phyloP scores from a whole-genome alignment of 2,888 invertebrate species.

The Blera fallax region DNA sequence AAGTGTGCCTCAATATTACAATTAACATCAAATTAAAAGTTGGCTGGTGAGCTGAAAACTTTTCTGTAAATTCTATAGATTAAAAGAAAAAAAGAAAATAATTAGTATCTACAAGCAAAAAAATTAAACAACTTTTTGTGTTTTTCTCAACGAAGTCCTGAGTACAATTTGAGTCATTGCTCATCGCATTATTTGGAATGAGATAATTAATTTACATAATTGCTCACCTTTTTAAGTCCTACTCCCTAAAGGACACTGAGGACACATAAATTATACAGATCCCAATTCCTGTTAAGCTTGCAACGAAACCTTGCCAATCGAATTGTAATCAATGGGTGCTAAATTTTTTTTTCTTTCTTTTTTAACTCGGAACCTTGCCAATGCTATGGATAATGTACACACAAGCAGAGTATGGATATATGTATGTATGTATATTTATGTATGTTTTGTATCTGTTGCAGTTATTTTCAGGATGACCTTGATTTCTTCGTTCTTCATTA shows the following conservation, averaged over 20 bases:
- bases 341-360: neutral
- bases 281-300: conserved; percentile 7
- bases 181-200: conserved; percentile 6
- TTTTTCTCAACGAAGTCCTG: neutral
- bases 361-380: conserved; percentile 42
- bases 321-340: conserved; percentile 45
- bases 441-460: conserved; percentile 28
- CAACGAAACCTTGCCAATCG: conserved; percentile 38
- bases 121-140: neutral
- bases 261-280: conserved; percentile 6
- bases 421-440: neutral
- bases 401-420: neutral
- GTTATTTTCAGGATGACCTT: conserved; percentile 40
- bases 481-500: conserved; percentile 36
- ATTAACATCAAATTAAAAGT: neutral
- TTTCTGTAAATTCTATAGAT: neutral
- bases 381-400: conserved; percentile 10
- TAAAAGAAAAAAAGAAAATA: neutral
- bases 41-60: neutral
- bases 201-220: conserved; percentile 53
- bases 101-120: neutral
- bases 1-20: neutral
- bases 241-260: neutral
- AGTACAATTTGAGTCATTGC: neutral
- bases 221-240: conserved; percentile 36